These are phyloP conservation scores for Pelobates fuscus DNA, from an alignment of 2,113 vertebrate genomes.

Conservation along the genomic window DNA sequence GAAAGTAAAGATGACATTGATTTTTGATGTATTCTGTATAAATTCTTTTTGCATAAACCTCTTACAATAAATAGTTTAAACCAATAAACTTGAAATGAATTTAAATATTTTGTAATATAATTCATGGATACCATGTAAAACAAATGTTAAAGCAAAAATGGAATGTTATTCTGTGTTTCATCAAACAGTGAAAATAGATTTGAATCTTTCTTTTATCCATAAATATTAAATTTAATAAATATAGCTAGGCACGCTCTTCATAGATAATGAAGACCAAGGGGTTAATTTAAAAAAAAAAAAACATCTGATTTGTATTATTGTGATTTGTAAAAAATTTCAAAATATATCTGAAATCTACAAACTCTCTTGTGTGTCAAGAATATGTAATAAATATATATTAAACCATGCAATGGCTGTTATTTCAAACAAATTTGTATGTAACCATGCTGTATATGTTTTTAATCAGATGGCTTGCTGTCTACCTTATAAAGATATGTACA, in stretches of 20 bases:
- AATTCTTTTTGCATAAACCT: slow-evolving; percentile 19
- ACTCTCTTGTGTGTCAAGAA: slow-evolving; percentile 37
- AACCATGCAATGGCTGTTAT: slow-evolving; percentile 20
- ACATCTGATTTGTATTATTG: slow-evolving; percentile 31
- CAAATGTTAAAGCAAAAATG: slow-evolving; percentile 10
- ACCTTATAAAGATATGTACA: no score
- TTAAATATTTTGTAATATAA: slow-evolving; percentile 35
- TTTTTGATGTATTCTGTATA: slow-evolving; percentile 13
- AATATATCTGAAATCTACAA: slow-evolving; percentile 38
- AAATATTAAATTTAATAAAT: background rate
- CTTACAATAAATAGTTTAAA: background rate
- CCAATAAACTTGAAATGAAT: slow-evolving; percentile 15
- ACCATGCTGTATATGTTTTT: no score
- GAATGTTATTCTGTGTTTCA: slow-evolving; percentile 31
- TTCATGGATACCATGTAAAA: slow-evolving; percentile 19
- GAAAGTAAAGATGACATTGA: slow-evolving; percentile 8
- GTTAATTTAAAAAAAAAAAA: background rate
- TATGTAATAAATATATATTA: slow-evolving; percentile 41
- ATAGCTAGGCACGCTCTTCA: slow-evolving; percentile 23
- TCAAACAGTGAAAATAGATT: background rate
- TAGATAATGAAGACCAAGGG: background rate
- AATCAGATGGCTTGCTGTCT: no score
- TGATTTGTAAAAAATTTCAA: slow-evolving; percentile 40
- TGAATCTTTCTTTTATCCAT: background rate
- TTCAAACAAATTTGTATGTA: background rate